A percentile compares a stretch with the other conserved stretches of the same genome.
These are phyloP conservation scores for Drosophila phalerata DNA, from an alignment of 2,888 invertebrate genomes.

Conservation along the genomic window DNA sequence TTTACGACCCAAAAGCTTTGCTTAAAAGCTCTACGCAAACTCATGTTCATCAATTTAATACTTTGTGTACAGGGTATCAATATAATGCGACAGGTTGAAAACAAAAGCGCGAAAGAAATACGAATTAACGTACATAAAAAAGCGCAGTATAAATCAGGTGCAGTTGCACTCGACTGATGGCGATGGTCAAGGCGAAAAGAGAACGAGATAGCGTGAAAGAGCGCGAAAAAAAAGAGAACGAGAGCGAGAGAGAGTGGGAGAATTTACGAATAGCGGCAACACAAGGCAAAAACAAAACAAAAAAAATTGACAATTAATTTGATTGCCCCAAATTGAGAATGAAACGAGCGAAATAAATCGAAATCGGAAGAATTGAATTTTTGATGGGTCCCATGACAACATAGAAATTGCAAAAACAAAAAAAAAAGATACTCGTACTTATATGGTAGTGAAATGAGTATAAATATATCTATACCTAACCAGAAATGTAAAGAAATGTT, in stretches of 20 bases:
- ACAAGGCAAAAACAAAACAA: slow-evolving; percentile 31
- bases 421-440: background rate
- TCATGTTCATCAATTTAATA: background rate
- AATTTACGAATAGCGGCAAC: slow-evolving; percentile 23
- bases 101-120: slow-evolving; percentile 27
- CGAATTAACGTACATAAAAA: slow-evolving; percentile 16
- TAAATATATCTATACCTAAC: slow-evolving; percentile 7
- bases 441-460: slow-evolving; percentile 5
- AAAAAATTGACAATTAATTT: slow-evolving; percentile 57
- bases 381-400: slow-evolving; percentile 39
- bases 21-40: background rate
- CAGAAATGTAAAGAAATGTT: slow-evolving; percentile 19
- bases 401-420: slow-evolving; percentile 5
- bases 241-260: slow-evolving; percentile 5
- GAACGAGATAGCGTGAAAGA: slow-evolving; percentile 9
- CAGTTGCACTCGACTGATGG: slow-evolving; percentile 35
- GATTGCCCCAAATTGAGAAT: slow-evolving; percentile 58
- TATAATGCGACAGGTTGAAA: slow-evolving; percentile 34
- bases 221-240: slow-evolving; percentile 5
- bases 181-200: slow-evolving; percentile 35
- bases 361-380: slow-evolving; percentile 25
- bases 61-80: slow-evolving; percentile 11
- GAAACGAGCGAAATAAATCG: slow-evolving; percentile 32
- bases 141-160: slow-evolving; percentile 27
- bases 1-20: background rate